Base-by-base conservation (phyloP, 2,888 invertebrate species). In the Conchocele bisecta region DNA sequence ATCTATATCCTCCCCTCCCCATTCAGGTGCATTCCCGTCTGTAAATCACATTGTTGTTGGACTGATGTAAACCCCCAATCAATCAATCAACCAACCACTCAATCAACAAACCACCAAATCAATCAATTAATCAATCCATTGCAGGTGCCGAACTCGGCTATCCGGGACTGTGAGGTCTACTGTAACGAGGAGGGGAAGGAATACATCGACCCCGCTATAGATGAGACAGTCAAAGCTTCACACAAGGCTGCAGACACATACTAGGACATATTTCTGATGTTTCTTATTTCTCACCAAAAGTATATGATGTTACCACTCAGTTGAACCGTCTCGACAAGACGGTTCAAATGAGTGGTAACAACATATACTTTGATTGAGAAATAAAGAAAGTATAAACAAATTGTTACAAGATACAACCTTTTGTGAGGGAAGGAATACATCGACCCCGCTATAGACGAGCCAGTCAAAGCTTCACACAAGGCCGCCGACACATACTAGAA, bases 141-240 rank as follows among this genome's bases (percentile, higher is more conserved):
- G n/a, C n/a, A 86, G 87, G 83, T 86, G 1, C 70, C 83, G 0
- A 84, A 86, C 60, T 66, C 68, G 31, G 83, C 83, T 7, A 77
- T 87, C 20, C 63, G 54, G 24, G 75, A 79, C 7, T 85, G 84
- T 57, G 71, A 73, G 26, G 84, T 82, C 44, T 69, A 78, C 44
- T 82, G 74, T 4, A 84, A 87, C 44, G 79, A 82, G 51, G 64
- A 67, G 0, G 83, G 82, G 15, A 87, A 86, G 54, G 84, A 86
- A 7, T 87, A 83, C 44, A 37, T 83, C 67, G 82, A 83, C 59
- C 86, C 82, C 2, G 48, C 72, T 7, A 60, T 60, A 1, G 84
- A 86, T 63, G 82, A 83, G 51, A 86, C 86, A 0, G 75, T 83
- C 2, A 75, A 70, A 46, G 74, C 69, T 15, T 66, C 68, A 7